Evolutionary conservation across 2,888 invertebrate species (phyloP).

Genomic region (Caenorhabditis zanzibari): DNA sequence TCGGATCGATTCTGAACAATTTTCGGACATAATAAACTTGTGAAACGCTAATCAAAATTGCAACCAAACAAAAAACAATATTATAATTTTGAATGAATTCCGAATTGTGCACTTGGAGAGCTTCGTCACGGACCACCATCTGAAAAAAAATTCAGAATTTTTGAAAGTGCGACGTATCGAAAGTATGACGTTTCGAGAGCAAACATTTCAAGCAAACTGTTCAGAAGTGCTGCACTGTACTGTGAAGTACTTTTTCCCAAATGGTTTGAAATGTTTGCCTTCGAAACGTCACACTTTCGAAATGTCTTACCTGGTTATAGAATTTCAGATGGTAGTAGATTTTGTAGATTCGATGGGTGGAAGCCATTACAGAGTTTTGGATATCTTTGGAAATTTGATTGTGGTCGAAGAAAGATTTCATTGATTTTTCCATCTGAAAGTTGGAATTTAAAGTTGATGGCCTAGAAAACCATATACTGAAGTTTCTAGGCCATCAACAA

Average conservation of each 20-base stretch:
- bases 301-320: constrained; percentile 66
- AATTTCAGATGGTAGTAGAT: constrained; percentile 73
- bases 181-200: too few relatives aligned
- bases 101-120: constrained; percentile 61
- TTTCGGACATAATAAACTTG: constrained; percentile 66
- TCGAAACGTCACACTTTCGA: too few relatives aligned
- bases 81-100: constrained; percentile 68
- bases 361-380: constrained; percentile 53
- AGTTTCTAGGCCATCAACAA: too few relatives aligned
- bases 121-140: constrained; percentile 69
- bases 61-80: constrained; percentile 55
- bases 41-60: constrained; percentile 60
- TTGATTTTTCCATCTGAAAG: constrained; percentile 47
- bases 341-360: constrained; percentile 69
- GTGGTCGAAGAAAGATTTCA: constrained; percentile 54
- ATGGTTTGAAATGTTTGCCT: too few relatives aligned
- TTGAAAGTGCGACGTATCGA: too few relatives aligned
- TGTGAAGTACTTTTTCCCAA: too few relatives aligned
- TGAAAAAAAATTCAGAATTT: constrained; percentile 7
- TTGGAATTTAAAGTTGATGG: too few relatives aligned
- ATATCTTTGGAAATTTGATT: constrained; percentile 51
- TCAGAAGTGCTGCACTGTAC: too few relatives aligned
- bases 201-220: too few relatives aligned
- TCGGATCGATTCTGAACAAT: constrained; percentile 64
- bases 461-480: too few relatives aligned